Base-by-base conservation (phyloP, 2,888 invertebrate species). In the Tetropium fuscum region DNA sequence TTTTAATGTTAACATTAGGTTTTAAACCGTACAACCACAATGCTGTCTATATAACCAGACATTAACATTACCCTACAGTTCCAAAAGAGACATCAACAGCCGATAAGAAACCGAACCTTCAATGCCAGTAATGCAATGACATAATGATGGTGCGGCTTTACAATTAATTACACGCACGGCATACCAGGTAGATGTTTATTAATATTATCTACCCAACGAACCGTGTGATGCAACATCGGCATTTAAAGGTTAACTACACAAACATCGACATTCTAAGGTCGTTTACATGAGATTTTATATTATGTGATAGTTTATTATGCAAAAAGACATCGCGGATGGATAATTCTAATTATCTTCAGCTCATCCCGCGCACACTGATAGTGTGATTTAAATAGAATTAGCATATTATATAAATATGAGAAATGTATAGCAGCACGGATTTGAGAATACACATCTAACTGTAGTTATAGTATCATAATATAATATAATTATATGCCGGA, bases 251-350 rank as follows among this genome's bases (percentile, higher is more conserved):
- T 25, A 19, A 41, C 20, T 44, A 20, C 8, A 16, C 15, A 13
- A 15, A 15, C 27, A 16, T 44, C 27, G 27, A 44, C 34, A 34
- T 34, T 18, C 32, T 48, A 34, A 48, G 47, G 34, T 48, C 47
- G 34, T 48, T 48, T 34, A 34, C 32, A 34, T 20, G 16, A 16
- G 19, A 44, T 27, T 27, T 13, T 20, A 34, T n/a, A n/a, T n/a
- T n/a, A n/a, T n/a, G n/a, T 20, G 34, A 48, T 10, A 32, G 30
- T 18, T 45, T 48, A 34, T 34, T 48, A 48, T 34, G 20, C 34
- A 20, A 48, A 34, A 48, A 48, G 32, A 20, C 47, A 45, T 18
- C 30, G n/a, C 34, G 34, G 20, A 34, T 36, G 16, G 34, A 18
- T 48, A 6, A 20, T 34, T 32, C 3, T 48, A 20, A 48, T 48